Conservation (phyloP, 2,888 invertebrate genomes). For the Hirtodrosophila confusa region DNA sequence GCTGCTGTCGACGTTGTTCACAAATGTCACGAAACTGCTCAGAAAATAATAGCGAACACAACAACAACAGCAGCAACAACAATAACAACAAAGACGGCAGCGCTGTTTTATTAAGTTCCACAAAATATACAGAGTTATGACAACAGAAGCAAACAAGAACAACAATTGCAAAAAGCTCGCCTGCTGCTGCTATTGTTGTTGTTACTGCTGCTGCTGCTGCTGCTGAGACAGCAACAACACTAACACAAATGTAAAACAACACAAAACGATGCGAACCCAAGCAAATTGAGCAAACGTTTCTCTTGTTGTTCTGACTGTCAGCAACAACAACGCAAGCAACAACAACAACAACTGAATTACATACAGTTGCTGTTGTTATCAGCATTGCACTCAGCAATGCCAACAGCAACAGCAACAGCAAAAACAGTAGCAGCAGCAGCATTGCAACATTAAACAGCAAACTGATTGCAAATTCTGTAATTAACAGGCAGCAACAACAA, state of each 20-base stretch:
- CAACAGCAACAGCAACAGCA: conserved; percentile 20
- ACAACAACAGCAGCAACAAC: conserved; percentile 32
- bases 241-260: conserved; percentile 1
- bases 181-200: conserved; percentile 5
- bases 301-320: conserved; percentile 45
- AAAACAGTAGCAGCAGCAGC: conserved; percentile 12
- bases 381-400: conserved; percentile 21
- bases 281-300: conserved; percentile 41
- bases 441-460: conserved; percentile 53
- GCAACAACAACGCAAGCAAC: conserved; percentile 15
- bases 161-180: conserved; percentile 37
- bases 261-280: conserved; percentile 18
- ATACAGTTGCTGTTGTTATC: conserved; percentile 47
- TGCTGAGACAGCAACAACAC: conserved; percentile 41
- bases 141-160: conserved; percentile 35
- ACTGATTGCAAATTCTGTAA: conserved; percentile 55
- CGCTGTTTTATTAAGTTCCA: conserved; percentile 64
- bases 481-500: conserved; percentile 50
- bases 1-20: conserved; percentile 45
- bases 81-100: conserved; percentile 41
- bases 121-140: conserved; percentile 54
- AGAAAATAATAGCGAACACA: conserved; percentile 44
- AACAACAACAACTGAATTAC: conserved; percentile 13
- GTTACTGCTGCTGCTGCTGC: conserved; percentile 25
- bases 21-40: conserved; percentile 63